These are phyloP conservation scores for Pangasianodon hypophthalmus DNA, from an alignment of 2,113 vertebrate genomes.

Conservation along the genomic window DNA sequence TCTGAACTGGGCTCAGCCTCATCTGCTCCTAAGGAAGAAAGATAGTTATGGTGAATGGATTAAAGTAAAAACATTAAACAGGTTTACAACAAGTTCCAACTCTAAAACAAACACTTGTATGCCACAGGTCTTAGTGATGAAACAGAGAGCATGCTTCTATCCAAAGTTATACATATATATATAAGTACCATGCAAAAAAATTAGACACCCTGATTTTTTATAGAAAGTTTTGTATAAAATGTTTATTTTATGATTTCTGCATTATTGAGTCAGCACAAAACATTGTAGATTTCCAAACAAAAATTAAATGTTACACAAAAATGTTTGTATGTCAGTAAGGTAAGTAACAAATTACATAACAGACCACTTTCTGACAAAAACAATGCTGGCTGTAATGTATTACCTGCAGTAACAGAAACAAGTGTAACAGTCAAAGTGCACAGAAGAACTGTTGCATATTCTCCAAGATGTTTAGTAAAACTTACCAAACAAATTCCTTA, in stretches of 20 bases:
- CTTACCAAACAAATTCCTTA: neutral
- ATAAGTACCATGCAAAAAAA: neutral
- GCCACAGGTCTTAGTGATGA: neutral
- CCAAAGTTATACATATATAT: neutral
- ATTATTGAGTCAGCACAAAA: neutral
- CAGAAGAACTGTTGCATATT: neutral
- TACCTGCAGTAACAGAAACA: too few relatives aligned
- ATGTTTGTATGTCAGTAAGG: neutral
- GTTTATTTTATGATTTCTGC: neutral
- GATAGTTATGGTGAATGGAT: slow-evolving; percentile 41
- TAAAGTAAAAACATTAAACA: neutral
- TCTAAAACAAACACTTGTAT: neutral
- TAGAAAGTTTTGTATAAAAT: too few relatives aligned
- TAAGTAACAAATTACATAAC: neutral
- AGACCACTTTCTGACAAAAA: too few relatives aligned
- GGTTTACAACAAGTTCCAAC: neutral
- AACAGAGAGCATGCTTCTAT: neutral
- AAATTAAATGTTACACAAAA: neutral
- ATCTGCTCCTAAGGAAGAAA: slow-evolving; percentile 75
- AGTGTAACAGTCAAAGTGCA: neutral
- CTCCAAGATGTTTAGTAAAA: neutral
- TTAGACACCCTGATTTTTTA: neutral
- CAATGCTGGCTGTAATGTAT: too few relatives aligned
- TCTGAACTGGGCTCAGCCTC: slow-evolving; percentile 85
- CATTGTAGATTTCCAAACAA: neutral